A percentile compares a stretch with the other conserved stretches of the same genome.
Evolutionary conservation across 2,797 vertebrate genomes (phyloP).

Genomic region (Aulostomus chinensis): DNA sequence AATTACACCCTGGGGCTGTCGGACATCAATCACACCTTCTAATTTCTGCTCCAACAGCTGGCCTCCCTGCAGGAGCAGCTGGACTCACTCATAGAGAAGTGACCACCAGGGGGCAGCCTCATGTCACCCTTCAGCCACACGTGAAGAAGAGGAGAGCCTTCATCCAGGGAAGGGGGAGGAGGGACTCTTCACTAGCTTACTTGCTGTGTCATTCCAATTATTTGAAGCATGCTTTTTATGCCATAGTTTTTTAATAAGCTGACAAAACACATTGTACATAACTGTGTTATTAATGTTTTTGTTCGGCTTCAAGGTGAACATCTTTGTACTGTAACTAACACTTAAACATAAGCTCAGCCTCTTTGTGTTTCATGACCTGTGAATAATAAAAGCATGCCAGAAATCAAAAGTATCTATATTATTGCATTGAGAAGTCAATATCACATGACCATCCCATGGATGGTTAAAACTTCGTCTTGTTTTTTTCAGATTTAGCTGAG

Average conservation of each 20-base stretch:
- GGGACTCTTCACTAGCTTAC: conserved; percentile 23
- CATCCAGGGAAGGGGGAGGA: conserved; percentile 17
- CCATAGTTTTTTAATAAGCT: conserved; percentile 9
- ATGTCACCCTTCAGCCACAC: conserved; percentile 27
- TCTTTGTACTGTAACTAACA: background rate
- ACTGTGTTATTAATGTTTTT: conserved; percentile 22
- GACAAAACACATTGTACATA: conserved; percentile 1
- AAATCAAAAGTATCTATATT: background rate
- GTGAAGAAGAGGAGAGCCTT: conserved; percentile 19
- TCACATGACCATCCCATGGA: too few relatives aligned
- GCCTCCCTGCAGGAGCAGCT: conserved; percentile 86
- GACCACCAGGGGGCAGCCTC: conserved; percentile 77
- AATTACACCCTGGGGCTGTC: conserved; percentile 63
- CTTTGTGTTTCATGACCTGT: background rate
- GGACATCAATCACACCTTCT: conserved; percentile 64
- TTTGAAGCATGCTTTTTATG: conserved; percentile 23
- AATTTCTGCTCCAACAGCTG: conserved; percentile 79
- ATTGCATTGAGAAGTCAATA: background rate
- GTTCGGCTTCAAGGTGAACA: background rate
- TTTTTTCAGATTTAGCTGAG: too few relatives aligned
- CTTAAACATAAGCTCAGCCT: background rate
- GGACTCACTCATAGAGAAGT: conserved; percentile 85
- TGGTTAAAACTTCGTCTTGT: too few relatives aligned
- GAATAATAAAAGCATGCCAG: conserved; percentile 13
- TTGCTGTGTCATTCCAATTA: conserved; percentile 58